Base-by-base conservation (phyloP, 2,888 invertebrate species). In the Andrena chrysosceles region DNA sequence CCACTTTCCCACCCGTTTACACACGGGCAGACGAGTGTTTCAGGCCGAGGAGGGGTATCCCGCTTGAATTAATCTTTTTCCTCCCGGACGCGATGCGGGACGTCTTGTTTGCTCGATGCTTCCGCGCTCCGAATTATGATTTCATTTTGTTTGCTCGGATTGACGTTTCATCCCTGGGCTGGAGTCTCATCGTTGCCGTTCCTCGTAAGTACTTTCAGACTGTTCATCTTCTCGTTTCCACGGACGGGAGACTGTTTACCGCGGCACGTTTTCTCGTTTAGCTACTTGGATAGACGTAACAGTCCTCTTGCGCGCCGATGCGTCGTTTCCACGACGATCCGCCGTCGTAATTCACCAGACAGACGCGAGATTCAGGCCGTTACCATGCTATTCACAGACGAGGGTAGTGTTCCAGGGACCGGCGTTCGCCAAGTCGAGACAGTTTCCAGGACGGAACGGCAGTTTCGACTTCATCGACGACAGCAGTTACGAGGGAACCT, bases 391-490 rank as follows among this genome's bases (percentile, higher is more conserved):
- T 42, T 60, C 20, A 8, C 59, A 5, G 23, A 20, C n/a, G 8
- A 33, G 35, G 54, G 52, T 42, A 63, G 63, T 26, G 71, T 59
- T 63, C 33, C 54, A 23, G 10, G 20, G 2, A 48, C 52, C 26
- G 6, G 35, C 31, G 64, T 66, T 54, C 67, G 67, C 62, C 71
- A 70, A 77, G 67, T 80, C 67, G 59, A 23, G 10, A 63, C 62
- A 54, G 33, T 62, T 52, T 48, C 54, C 49, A 56, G 6, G 48
- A 42, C 16, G 52, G 10, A 77, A 81, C 68, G 77, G 77, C 69
- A 81, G 81, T 81, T 77, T 73, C 62, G 66, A 66, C 77, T 81
- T 73, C 64, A 69, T 70, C 77, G 77, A 67, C 48, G 54, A 64
- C 63, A 29, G 31, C 26, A 31, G 68, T 64, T 67, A 63, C 54